Conservation (phyloP, 2,113 vertebrate genomes). For the Phoenicopterus ruber region DNA sequence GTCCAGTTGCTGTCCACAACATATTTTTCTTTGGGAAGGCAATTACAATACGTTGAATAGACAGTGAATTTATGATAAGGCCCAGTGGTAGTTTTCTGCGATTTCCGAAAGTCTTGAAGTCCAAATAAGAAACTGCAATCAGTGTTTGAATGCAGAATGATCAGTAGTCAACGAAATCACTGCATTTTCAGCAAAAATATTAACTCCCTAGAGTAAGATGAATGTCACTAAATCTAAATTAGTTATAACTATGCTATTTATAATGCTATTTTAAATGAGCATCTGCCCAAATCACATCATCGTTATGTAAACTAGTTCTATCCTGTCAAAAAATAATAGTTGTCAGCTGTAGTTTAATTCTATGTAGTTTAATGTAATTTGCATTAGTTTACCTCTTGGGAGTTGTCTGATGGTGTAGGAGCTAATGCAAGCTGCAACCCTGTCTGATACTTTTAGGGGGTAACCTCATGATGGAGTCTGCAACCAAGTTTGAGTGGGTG, state of each 20-base stretch:
- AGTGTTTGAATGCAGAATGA: background rate
- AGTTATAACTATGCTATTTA: background rate
- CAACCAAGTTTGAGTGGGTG: background rate
- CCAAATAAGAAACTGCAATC: background rate
- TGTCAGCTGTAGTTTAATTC: constrained; percentile 12
- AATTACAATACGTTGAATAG: background rate
- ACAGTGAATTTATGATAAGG: background rate
- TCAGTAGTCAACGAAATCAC: background rate
- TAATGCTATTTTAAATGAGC: background rate
- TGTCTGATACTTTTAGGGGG: background rate
- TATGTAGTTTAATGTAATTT: background rate
- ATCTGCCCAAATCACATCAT: background rate
- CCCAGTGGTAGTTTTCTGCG: background rate
- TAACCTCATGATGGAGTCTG: background rate
- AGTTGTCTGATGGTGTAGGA: background rate
- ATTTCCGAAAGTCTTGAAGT: background rate
- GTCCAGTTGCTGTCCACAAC: background rate
- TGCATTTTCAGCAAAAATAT: constrained; percentile 3
- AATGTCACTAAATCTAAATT: background rate
- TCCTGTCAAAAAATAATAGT: background rate
- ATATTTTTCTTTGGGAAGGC: background rate
- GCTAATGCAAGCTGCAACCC: background rate
- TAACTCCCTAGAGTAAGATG: background rate
- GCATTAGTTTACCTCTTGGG: background rate
- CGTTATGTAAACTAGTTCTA: background rate